Conservation (phyloP, 1,140 invertebrate genomes). For the Danaus melanippus region DNA sequence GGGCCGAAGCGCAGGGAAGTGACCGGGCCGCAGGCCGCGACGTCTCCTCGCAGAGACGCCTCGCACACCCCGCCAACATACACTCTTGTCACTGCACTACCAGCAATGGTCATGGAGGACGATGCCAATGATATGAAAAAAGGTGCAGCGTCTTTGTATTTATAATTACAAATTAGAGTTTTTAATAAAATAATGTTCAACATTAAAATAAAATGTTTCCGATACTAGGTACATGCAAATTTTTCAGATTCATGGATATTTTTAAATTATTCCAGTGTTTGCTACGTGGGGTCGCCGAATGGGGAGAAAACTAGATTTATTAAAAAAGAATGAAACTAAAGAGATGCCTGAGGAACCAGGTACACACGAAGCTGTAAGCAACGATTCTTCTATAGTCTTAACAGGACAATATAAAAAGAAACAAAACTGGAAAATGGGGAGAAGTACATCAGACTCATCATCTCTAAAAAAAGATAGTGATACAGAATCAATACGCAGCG, state of each 20-base stretch:
- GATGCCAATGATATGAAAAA: conserved; percentile 71
- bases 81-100: conserved; percentile 73
- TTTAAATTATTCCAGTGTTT: conserved; percentile 73
- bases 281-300: conserved; percentile 85
- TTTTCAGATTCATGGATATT: conserved; percentile 1
- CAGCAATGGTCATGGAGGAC: conserved; percentile 75
- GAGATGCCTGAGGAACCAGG: conserved; percentile 57
- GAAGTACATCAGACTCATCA: conserved; percentile 64
- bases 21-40: conserved; percentile 56
- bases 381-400: conserved; percentile 35
- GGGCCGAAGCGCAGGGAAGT: conserved; percentile 67
- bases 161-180: neutral
- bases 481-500: conserved; percentile 63
- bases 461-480: conserved; percentile 58
- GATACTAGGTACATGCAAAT: neutral
- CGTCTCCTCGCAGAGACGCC: conserved; percentile 58
- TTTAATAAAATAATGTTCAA: too few relatives aligned
- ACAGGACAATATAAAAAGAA: conserved; percentile 65
- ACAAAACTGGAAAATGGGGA: conserved; percentile 69
- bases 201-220: too few relatives aligned
- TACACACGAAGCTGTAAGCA: conserved; percentile 34
- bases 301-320: conserved; percentile 84
- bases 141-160: conserved; percentile 30
- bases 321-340: conserved; percentile 78
- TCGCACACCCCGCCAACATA: conserved; percentile 62